These are phyloP conservation scores for Chelmon rostratus DNA, from an alignment of 2,797 vertebrate genomes.

Conservation along the genomic window DNA sequence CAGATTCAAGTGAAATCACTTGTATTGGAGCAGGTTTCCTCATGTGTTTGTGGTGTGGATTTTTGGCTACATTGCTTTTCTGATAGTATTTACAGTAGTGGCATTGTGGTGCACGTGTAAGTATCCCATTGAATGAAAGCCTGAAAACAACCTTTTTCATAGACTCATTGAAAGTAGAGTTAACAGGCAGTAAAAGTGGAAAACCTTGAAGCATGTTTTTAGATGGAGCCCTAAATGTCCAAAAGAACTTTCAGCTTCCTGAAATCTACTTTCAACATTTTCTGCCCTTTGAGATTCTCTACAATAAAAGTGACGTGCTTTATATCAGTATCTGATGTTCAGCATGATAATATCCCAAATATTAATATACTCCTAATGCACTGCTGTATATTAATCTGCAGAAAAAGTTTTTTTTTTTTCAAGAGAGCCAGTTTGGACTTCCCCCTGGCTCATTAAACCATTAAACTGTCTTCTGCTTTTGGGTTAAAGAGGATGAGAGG, in stretches of 20 bases:
- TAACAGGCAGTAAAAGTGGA: no score
- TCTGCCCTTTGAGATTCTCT: neutral
- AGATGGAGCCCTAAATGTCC: neutral
- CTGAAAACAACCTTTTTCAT: neutral
- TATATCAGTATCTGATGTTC: neutral
- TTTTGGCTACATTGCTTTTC: neutral
- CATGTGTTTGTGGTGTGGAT: neutral
- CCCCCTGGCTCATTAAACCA: neutral
- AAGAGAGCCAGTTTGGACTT: neutral
- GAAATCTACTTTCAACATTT: neutral
- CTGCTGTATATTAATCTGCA: neutral
- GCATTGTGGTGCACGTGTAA: neutral
- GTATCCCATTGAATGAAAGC: neutral
- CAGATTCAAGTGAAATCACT: neutral
- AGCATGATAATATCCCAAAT: neutral
- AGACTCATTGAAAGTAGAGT: neutral
- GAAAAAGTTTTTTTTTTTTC: neutral
- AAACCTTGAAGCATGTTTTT: neutral
- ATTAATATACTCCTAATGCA: neutral
- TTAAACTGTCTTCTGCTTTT: neutral
- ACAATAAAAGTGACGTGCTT: neutral
- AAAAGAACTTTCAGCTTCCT: neutral
- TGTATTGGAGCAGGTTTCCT: neutral
- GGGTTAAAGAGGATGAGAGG: neutral
- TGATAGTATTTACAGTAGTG: neutral